phyloP scores from a whole-genome alignment of 2,113 vertebrate genomes.

The Tympanuchus pallidicinctus region DNA sequence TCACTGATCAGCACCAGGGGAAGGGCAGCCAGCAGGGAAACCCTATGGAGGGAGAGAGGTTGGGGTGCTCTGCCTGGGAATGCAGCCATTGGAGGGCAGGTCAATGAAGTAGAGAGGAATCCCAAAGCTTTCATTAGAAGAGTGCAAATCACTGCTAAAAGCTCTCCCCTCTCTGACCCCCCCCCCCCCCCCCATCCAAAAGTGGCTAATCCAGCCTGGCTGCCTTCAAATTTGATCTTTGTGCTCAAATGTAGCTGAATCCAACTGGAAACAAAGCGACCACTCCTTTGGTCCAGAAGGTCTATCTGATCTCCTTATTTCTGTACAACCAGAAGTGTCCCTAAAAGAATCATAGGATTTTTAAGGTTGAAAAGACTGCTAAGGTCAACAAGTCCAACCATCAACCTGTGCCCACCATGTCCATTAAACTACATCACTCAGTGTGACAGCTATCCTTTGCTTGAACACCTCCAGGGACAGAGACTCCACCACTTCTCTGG shows the following conservation, averaged over 20 bases:
- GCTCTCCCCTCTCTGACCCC: slow-evolving; percentile 54
- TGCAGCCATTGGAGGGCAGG: background rate
- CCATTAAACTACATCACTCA: no score
- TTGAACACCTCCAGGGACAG: no score
- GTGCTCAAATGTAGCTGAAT: background rate
- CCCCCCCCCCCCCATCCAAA: background rate
- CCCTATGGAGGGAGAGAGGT: fast-evolving
- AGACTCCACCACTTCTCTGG: no score
- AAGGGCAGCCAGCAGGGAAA: fast-evolving
- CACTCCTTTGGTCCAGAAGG: background rate
- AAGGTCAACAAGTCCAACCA: no score
- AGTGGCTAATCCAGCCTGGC: slow-evolving; percentile 30
- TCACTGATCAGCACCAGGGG: background rate
- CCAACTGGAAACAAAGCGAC: background rate
- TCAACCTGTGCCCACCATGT: no score
- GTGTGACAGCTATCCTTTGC: no score
- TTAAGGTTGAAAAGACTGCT: no score
- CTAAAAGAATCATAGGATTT: no score
- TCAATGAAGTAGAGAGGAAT: slow-evolving; percentile 22
- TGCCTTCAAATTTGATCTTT: background rate
- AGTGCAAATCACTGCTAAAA: slow-evolving; percentile 61
- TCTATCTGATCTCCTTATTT: background rate
- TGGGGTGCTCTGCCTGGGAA: background rate
- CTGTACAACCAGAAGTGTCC: fast-evolving
- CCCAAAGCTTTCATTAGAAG: slow-evolving; percentile 32